Evolutionary conservation across 2,113 vertebrate species (phyloP).

Genomic region (Lophotis ruficrista): DNA sequence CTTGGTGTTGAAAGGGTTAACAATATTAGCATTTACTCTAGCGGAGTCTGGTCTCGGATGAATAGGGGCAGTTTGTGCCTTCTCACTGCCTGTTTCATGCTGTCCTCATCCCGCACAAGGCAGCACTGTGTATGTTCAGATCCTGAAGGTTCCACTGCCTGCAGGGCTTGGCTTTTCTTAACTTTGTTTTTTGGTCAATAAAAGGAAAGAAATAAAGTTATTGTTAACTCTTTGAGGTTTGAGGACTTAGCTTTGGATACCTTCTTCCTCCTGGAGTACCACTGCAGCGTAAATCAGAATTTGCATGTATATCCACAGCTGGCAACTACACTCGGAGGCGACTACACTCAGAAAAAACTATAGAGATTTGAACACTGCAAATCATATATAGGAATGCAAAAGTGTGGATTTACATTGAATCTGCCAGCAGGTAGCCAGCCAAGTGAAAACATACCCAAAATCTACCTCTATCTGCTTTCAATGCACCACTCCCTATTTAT

Average conservation of each 20-base stretch:
- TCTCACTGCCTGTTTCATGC: not conserved
- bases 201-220: not conserved
- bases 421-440: not conserved
- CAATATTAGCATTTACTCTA: not conserved
- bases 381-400: not conserved
- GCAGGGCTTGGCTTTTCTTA: not conserved
- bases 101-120: slow-evolving; percentile 37
- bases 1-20: slow-evolving; percentile 26
- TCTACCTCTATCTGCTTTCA: not conserved
- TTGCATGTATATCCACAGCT: not conserved
- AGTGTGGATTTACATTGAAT: not conserved
- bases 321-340: not conserved
- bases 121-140: not conserved
- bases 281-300: not conserved
- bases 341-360: not conserved
- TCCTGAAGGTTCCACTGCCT: not conserved
- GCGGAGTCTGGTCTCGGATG: slow-evolving; percentile 21
- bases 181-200: not conserved
- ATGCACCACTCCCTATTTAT: not conserved
- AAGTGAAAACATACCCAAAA: not conserved
- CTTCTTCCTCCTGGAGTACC: not conserved
- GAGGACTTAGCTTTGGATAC: not conserved
- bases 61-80: slow-evolving; percentile 45
- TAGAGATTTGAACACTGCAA: not conserved
- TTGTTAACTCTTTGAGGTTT: not conserved